Evolutionary conservation across 2,113 vertebrate species (phyloP).

Genomic region (Sinocyclocheilus maitianheensis): DNA sequence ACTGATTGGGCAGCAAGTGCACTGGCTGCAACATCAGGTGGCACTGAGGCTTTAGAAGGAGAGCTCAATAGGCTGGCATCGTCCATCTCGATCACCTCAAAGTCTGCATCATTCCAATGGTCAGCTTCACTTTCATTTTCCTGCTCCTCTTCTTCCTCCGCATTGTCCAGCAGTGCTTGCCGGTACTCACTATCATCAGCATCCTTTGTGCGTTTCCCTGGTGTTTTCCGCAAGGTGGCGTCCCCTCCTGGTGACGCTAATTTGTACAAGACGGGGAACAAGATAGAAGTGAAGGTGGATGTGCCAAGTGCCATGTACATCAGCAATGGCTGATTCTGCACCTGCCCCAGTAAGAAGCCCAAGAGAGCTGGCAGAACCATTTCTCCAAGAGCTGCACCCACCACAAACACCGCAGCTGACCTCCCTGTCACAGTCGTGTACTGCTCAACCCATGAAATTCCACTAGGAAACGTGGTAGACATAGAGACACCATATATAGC

Average conservation of each 20-base stretch:
- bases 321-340: constrained; percentile 75
- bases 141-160: constrained; percentile 77
- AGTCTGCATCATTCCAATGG: constrained; percentile 85
- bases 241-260: constrained; percentile 68
- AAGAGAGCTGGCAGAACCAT: constrained; percentile 85
- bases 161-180: constrained; percentile 77
- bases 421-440: constrained; percentile 84
- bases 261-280: constrained; percentile 91
- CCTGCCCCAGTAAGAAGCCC: constrained; percentile 79
- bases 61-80: constrained; percentile 70
- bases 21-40: constrained; percentile 32
- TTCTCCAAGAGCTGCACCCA: constrained; percentile 87
- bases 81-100: constrained; percentile 89
- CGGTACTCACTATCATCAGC: constrained; percentile 76
- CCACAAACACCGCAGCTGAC: constrained; percentile 80
- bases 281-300: constrained; percentile 75
- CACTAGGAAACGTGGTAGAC: constrained; percentile 90
- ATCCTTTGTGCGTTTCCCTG: not conserved
- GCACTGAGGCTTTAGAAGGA: constrained; percentile 57
- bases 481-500: constrained; percentile 86
- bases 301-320: constrained; percentile 80
- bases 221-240: constrained; percentile 3
- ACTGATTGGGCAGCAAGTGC: constrained; percentile 29
- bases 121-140: constrained; percentile 72
- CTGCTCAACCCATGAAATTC: constrained; percentile 93